Percentiles rank a stretch among this genome's conserved stretches.
Conservation (phyloP, 64 coral and sea anemone species). For the Montipora efflorescens region DNA sequence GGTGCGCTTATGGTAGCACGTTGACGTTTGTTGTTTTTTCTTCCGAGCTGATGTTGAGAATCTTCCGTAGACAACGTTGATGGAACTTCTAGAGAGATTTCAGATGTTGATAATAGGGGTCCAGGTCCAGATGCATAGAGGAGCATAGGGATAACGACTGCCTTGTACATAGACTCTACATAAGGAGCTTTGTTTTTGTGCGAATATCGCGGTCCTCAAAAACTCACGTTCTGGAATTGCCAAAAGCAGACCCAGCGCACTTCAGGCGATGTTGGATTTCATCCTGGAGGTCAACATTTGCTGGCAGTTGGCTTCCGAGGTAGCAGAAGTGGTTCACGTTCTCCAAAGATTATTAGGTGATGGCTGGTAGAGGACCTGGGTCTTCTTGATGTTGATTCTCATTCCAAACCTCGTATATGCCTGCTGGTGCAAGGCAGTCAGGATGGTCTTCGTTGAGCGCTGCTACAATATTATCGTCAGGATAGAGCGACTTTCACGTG, state of each 20-base stretch:
- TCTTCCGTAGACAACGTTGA: slow-evolving; percentile 13
- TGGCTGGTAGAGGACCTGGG: not conserved
- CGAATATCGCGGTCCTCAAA: not conserved
- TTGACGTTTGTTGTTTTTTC: slow-evolving; percentile 1
- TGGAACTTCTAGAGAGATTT: slow-evolving; percentile 40
- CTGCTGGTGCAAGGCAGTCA: too few species aligned
- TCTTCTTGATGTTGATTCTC: not conserved
- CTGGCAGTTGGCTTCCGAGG: not conserved
- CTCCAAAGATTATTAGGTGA: not conserved
- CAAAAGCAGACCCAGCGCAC: not conserved
- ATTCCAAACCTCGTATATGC: too few species aligned
- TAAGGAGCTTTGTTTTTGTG: not conserved
- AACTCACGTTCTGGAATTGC: not conserved
- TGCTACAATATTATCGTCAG: too few species aligned
- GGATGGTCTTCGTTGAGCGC: too few species aligned
- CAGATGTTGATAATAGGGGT: slow-evolving; percentile 10
- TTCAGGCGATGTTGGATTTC: not conserved
- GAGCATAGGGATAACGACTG: slow-evolving; percentile 31
- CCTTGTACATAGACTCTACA: not conserved
- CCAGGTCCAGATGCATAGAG: too few species aligned
- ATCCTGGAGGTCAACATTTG: not conserved
- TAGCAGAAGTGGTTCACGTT: not conserved
- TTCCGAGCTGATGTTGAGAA: slow-evolving; percentile 17
- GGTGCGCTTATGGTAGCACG: not conserved
- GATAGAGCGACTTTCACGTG: too few species aligned